Percentiles rank a stretch among this genome's conserved stretches.
These are phyloP conservation scores for Ia io DNA, from an alignment of 2,113 vertebrate genomes.

Conservation along the genomic window DNA sequence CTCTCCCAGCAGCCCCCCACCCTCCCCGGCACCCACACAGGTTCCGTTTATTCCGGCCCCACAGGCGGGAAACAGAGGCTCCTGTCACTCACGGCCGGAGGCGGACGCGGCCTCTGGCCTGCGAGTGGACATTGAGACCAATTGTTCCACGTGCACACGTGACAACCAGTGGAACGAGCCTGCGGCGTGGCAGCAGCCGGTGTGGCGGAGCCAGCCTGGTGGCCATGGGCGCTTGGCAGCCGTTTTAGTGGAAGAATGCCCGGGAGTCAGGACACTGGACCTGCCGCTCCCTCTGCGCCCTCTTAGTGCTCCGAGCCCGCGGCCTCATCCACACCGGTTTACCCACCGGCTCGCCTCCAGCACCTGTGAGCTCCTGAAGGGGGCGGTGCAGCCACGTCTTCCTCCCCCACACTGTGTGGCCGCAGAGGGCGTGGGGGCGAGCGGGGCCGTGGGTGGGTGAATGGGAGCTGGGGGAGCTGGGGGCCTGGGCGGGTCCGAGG, in stretches of 20 bases:
- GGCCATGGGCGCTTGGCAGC: fast-evolving
- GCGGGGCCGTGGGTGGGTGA: fast-evolving
- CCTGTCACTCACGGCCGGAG: fast-evolving
- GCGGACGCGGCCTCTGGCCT: background rate
- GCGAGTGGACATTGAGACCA: background rate
- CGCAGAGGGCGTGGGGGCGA: fast-evolving
- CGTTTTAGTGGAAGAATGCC: background rate
- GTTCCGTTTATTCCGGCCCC: too few relatives aligned
- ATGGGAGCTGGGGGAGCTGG: background rate
- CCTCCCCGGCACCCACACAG: too few relatives aligned
- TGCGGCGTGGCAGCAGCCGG: fast-evolving
- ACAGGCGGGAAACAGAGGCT: background rate
- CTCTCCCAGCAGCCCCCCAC: too few relatives aligned
- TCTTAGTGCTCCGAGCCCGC: fast-evolving
- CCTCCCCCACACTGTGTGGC: fast-evolving
- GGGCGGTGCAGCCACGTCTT: too few relatives aligned
- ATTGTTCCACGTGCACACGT: background rate
- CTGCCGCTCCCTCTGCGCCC: fast-evolving
- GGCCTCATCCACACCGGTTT: fast-evolving
- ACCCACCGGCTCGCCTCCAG: fast-evolving
- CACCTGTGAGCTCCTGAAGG: background rate
- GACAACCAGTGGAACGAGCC: fast-evolving
- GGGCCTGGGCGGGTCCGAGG: background rate
- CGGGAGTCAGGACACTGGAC: fast-evolving
- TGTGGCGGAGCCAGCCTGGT: fast-evolving